phyloP scores from a whole-genome alignment of 1,140 invertebrate species.

The Aphelinus certus region DNA sequence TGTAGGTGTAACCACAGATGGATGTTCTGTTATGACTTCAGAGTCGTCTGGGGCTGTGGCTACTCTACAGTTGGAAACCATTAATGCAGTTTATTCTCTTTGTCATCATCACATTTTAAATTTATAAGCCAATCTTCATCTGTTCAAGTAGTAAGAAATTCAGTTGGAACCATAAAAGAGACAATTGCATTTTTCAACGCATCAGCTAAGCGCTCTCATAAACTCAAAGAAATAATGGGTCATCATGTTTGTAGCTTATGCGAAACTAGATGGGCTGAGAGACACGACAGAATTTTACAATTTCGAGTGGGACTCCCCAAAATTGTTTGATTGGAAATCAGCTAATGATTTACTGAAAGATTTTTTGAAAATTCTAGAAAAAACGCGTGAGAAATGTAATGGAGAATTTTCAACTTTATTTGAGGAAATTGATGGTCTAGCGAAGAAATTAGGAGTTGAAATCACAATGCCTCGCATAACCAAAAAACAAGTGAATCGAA shows the following conservation, averaged over 20 bases:
- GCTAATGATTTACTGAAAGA: neutral
- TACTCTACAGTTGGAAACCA: constrained; percentile 38
- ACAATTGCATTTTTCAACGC: constrained; percentile 46
- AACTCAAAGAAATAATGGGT: constrained; percentile 24
- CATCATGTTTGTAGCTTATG: constrained; percentile 39
- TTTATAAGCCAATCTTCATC: constrained; percentile 40
- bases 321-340: constrained; percentile 17
- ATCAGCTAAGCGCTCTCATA: constrained; percentile 40
- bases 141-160: constrained; percentile 42
- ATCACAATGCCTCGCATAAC: neutral
- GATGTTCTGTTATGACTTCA: constrained; percentile 48
- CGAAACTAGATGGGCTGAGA: constrained; percentile 44
- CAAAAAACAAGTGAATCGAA: neutral
- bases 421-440: neutral
- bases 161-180: constrained; percentile 42
- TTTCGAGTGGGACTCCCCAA: constrained; percentile 37
- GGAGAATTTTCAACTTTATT: neutral
- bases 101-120: constrained; percentile 48
- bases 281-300: constrained; percentile 39
- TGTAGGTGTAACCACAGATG: constrained; percentile 48
- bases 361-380: neutral
- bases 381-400: neutral
- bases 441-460: neutral
- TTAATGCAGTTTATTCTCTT: constrained; percentile 43
- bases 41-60: constrained; percentile 42